Evolutionary conservation across 2,113 vertebrate genomes (phyloP), one percentile per base, ranked within the genome.

Genomic region (Agapornis roseicollis): DNA sequence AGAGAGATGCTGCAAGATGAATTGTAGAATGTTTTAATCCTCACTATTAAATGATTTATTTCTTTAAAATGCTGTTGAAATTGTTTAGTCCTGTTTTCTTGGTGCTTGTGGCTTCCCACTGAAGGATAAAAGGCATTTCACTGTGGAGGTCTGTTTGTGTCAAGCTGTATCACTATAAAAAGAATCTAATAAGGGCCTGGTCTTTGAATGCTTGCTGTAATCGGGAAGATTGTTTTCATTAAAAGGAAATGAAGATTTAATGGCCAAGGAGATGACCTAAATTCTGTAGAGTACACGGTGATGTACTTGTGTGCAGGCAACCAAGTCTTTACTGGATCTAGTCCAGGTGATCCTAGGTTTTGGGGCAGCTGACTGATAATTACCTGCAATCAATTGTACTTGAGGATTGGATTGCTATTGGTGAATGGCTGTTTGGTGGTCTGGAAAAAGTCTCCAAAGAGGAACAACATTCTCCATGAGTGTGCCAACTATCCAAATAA

Each of bases 401-500:
- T 73, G 6, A 73, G 25, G 49, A 33, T 58, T 52, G 25, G 23
- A 4, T 11, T 16, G 10, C 11, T 89, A 3, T 24, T 10, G 5
- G 5, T 37, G 20, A 53, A 33, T 1, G 2, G 1, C 1, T 44
- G 52, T 50, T 14, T 69, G 55, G 74, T 31, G 16, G n/a, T 5
- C 29, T 89, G 27, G 25, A 85, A 66, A 41, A 19, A 16, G 17
- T 4, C 1, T 29, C 8, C 47, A 33, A 13, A 47, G 27, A 63
- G 16, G n/a, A 73, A 13, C 25, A 33, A 7, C 6, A 10, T 10
- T 25, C 9, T 58, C 8, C 7, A 3, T 9, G 46, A 11, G 18
- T 76, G 15, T 39, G 17, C 9, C 9, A 61, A 1, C 14, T 66
- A 24, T 24, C 35, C 17, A 33, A 28, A 31, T 11, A 33, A 58